phyloP scores from a whole-genome alignment of 2,113 vertebrate species.

The Corvus hawaiiensis region DNA sequence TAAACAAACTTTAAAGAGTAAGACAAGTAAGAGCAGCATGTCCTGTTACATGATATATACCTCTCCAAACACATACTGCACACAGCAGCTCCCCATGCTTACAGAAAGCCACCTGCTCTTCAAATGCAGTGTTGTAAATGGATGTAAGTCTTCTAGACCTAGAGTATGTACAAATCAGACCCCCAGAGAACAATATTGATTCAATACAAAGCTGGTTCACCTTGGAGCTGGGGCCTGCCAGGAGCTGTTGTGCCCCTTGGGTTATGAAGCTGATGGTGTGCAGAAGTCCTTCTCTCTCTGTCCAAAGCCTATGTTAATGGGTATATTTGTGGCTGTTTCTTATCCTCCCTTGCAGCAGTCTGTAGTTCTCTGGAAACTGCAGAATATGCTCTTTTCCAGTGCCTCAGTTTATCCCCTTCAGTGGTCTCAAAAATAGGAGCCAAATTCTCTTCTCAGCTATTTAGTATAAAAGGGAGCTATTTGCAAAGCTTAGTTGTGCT shows the following conservation, averaged over 20 bases:
- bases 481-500: background rate
- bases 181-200: background rate
- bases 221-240: background rate
- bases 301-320: background rate
- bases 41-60: background rate
- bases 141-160: background rate
- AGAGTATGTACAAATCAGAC: background rate
- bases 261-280: background rate
- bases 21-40: background rate
- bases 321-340: background rate
- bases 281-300: background rate
- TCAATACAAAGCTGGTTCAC: rapidly evolving
- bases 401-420: background rate
- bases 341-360: background rate
- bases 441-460: background rate
- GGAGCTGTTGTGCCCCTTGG: background rate
- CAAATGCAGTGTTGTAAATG: background rate
- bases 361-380: background rate
- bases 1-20: background rate
- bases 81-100: background rate
- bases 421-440: background rate
- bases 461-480: background rate
- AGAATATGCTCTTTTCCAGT: background rate
- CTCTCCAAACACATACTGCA: background rate
- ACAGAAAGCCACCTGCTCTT: background rate